Base-by-base conservation (phyloP, 2,888 invertebrate species). In the Drepanosiphum platanoidis region DNA sequence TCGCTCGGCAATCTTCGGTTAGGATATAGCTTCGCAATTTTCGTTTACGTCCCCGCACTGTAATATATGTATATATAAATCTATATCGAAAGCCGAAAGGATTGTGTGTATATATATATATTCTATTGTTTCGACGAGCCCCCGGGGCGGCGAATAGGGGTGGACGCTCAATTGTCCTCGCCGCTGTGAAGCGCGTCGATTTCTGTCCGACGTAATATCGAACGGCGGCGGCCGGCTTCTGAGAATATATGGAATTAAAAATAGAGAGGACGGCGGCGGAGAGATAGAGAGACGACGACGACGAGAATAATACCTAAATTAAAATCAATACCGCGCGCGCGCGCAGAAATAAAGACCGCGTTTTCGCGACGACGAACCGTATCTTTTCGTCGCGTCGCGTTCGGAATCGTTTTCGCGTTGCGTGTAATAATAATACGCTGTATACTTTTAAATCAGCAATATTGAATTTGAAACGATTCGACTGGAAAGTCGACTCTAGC, bases 401-500 rank as follows among this genome's bases (percentile, higher is more conserved):
- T 72, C 42, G 74, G 83, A 72, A 77, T 75, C 84, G 84, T 84
- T 84, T 84, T 84, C 75, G 74, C 58, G 52, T 74, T 46, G 42
- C n/a, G 61, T 39, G 68, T 52, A 46, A 68, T 34, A 68, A 75
- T 68, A 75, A 77, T 75, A 84, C 58, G 58, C 75, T 75, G 77
- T 84, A 77, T 77, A 84, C 84, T 84, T 84, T 84, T 84, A 84
- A 84, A 84, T 84, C 84, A 66, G 66, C 27, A 84, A 68, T 84
- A 84, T 84, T 84, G 84, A 84, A 84, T 84, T 84, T 77, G 77
- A 84, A 84, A 84, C 70, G 84, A 77, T 84, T 84, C 84, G 84
- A 68, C 84, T 84, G 84, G 84, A 84, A 84, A 84, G 84, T 84
- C 77, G 84, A 77, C 75, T 84, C 52, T 68, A 61, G 71, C 81